Conservation (phyloP, 2,113 vertebrate genomes). For the Halcyon malimbica region DNA sequence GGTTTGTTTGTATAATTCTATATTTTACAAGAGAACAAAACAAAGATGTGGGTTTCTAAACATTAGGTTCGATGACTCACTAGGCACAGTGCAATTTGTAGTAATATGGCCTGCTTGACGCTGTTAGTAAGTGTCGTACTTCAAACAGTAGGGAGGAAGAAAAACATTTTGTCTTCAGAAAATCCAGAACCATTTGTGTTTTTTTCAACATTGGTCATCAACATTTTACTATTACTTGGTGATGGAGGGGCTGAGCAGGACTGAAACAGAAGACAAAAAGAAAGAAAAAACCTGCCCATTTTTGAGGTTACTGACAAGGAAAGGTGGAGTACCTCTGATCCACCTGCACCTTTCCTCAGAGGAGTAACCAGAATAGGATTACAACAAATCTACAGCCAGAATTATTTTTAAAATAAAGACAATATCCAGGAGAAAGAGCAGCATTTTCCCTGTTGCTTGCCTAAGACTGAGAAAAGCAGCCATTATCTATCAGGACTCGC, state of each 20-base stretch:
- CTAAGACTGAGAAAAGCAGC: not conserved
- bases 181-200: not conserved
- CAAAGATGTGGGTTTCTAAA: slow-evolving; percentile 25
- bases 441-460: not conserved
- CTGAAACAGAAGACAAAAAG: not conserved
- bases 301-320: not conserved
- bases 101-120: slow-evolving; percentile 12
- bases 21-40: slow-evolving; percentile 68
- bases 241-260: not conserved
- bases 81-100: slow-evolving; percentile 12
- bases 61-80: slow-evolving; percentile 32
- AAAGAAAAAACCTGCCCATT: not conserved
- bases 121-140: slow-evolving; percentile 7
- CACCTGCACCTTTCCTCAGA: not conserved
- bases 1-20: slow-evolving; percentile 62
- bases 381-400: not conserved
- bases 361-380: not conserved
- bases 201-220: not conserved
- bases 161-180: not conserved
- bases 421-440: not conserved
- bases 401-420: not conserved
- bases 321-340: not conserved
- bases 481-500: not conserved
- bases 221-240: not conserved
- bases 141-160: slow-evolving; percentile 13